phyloP scores from a whole-genome alignment of 2,888 invertebrate genomes.

The Mesorhabditis belari region DNA sequence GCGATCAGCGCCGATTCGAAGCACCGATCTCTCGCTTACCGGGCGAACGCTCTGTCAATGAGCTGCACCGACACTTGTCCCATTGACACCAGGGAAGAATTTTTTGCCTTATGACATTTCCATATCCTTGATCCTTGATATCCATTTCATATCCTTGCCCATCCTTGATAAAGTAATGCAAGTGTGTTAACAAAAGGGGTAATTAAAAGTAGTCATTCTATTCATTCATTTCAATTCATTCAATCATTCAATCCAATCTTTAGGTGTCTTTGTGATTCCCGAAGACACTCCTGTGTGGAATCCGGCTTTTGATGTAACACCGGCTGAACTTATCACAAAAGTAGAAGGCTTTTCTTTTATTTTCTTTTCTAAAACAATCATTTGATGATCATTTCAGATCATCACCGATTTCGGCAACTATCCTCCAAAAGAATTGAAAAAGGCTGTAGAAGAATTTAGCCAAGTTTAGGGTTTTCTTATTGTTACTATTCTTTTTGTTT shows the following conservation, averaged over 20 bases:
- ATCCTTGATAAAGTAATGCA: no score
- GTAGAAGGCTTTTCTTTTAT: slow-evolving; percentile 11
- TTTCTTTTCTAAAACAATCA: neutral
- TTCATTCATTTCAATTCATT: neutral
- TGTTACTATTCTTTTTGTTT: no score
- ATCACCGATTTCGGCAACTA: slow-evolving; percentile 32
- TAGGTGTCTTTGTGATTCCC: slow-evolving; percentile 49
- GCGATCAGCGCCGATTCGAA: no score
- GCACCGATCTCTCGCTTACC: no score
- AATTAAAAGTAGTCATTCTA: neutral
- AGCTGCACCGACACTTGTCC: no score
- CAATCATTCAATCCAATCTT: slow-evolving; percentile 1
- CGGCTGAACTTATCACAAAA: slow-evolving; percentile 70
- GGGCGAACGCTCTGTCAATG: no score
- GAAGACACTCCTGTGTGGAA: slow-evolving; percentile 88
- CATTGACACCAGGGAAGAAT: no score
- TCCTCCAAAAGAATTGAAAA: slow-evolving; percentile 13
- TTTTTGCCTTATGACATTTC: no score
- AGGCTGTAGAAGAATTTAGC: slow-evolving; percentile 67
- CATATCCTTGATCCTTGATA: no score
- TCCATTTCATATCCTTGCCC: no score
- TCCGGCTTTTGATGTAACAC: slow-evolving; percentile 96
- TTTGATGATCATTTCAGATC: slow-evolving; percentile 12
- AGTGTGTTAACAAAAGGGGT: no score
- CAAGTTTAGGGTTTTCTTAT: no score